These are phyloP conservation scores for Sarcophaga peregrina DNA, from an alignment of 1,140 invertebrate species.

Conservation along the genomic window DNA sequence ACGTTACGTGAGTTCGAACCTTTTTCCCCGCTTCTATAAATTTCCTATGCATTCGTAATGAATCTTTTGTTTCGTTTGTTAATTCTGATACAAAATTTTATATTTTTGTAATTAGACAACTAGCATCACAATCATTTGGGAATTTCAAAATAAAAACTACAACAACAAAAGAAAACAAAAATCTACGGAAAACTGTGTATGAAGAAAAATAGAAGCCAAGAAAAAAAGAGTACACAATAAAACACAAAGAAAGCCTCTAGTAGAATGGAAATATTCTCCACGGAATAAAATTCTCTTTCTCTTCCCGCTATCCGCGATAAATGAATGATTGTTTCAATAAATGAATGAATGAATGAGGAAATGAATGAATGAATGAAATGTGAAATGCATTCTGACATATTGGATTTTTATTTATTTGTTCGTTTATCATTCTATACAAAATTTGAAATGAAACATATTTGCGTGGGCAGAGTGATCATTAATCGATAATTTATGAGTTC, in stretches of 20 bases:
- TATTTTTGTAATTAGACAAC: constrained; percentile 13
- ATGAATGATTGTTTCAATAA: too few species aligned
- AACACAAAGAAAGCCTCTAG: neutral
- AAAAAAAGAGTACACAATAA: neutral
- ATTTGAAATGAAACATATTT: neutral
- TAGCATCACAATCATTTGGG: neutral
- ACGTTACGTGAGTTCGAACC: too few species aligned
- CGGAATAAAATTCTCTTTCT: neutral
- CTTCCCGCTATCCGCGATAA: too few species aligned
- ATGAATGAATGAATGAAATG: constrained; percentile 14
- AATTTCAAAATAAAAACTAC: neutral
- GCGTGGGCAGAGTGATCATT: neutral
- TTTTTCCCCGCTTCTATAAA: too few species aligned
- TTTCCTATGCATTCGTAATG: too few species aligned
- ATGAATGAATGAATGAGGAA: too few species aligned
- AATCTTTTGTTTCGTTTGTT: neutral
- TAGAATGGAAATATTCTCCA: neutral
- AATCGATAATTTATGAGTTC: too few species aligned
- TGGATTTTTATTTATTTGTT: neutral
- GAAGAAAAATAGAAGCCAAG: neutral
- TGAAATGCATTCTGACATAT: constrained; percentile 21
- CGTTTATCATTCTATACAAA: too few species aligned
- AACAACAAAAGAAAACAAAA: too few species aligned
- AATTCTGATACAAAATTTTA: neutral
- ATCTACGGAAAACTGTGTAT: neutral